Base-by-base conservation (phyloP, 2,113 vertebrate species). In the Sminthopsis crassicaudata region DNA sequence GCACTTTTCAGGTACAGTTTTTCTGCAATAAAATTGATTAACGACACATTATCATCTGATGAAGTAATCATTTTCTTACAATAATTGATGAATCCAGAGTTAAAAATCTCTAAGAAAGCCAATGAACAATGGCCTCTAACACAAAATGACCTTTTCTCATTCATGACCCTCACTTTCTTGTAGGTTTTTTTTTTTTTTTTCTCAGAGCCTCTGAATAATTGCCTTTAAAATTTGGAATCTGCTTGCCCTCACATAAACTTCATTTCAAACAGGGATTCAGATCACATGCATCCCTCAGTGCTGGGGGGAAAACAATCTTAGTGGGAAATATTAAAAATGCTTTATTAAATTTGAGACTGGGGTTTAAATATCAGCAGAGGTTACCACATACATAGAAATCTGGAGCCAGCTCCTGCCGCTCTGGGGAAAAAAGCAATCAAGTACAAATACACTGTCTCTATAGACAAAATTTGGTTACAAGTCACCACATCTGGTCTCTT, bases 51-150 rank as follows among this genome's bases (percentile, higher is more conserved):
- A n/a, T 91, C 25, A 96, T 92, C 26, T 16, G 53, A 92, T 76
- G 48, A 97, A 98, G 0, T 94, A 93, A 54, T 95, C 42, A 92
- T 98, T 98, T 95, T 91, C 84, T 97, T 97, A 60, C 96, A 84
- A 94, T 94, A 98, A 98, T 89, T 94, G 94, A 97, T 52, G 27
- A 91, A 36, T 57, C 19, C 23, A 90, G 23, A 91, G 22, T 91
- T 97, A 95, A 94, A 67, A 54, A 93, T 95, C 92, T 54, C 48
- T 84, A 91, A 94, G 53, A 60, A 95, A 96, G 91, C 23, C 60
- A 94, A 91, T 16, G 57, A 46, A 88, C 36, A 94, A 5, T 67
- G 2, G 26, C 57, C 57, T 96, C 95, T 93, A 95, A 92, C n/a
- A 88, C 5, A 94, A 91, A 1, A 94, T 50, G 91, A 91, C 93